Conservation (phyloP, 2,113 vertebrate species). For the Sebastes schlegelii region DNA sequence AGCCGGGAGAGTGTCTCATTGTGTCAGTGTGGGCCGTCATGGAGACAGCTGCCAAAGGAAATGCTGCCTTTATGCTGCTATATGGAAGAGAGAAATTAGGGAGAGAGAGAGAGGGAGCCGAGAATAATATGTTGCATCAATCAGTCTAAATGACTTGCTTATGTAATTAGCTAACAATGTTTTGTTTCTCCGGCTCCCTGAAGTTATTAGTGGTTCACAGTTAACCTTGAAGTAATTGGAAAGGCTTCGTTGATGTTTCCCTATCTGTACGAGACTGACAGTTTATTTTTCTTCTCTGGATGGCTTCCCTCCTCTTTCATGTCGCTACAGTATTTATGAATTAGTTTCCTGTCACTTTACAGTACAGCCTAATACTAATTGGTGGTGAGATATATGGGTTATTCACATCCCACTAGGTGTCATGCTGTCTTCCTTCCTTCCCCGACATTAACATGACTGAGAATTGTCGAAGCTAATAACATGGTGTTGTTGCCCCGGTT, state of each 20-base stretch:
- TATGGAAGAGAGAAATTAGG: slow-evolving; percentile 68
- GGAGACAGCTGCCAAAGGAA: slow-evolving; percentile 77
- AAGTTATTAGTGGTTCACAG: slow-evolving; percentile 81
- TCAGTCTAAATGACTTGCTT: slow-evolving; percentile 82
- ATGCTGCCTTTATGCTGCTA: slow-evolving; percentile 63
- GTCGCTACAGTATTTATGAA: slow-evolving; percentile 80
- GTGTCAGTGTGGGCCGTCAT: slow-evolving; percentile 69
- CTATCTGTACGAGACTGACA: slow-evolving; percentile 73
- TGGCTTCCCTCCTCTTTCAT: slow-evolving; percentile 80
- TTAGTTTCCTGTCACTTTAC: slow-evolving; percentile 79
- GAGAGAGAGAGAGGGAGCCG: slow-evolving; percentile 43
- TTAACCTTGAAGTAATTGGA: slow-evolving; percentile 84
- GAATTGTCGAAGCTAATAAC: slow-evolving; percentile 78
- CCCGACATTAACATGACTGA: slow-evolving; percentile 72
- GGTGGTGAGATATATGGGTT: slow-evolving; percentile 77
- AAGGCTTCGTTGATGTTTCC: slow-evolving; percentile 71
- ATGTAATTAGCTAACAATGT: slow-evolving; percentile 83
- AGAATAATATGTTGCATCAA: slow-evolving; percentile 78
- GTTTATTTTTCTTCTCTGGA: slow-evolving; percentile 75
- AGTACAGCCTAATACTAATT: slow-evolving; percentile 80
- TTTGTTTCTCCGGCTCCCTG: slow-evolving; percentile 81
- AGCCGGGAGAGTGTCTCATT: slow-evolving; percentile 68
- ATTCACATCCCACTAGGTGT: slow-evolving; percentile 78
- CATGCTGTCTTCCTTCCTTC: slow-evolving; percentile 69
- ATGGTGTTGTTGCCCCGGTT: slow-evolving; percentile 71